Evolutionary conservation across 1,140 invertebrate genomes (phyloP).

Genomic region (Papilio helenus): DNA sequence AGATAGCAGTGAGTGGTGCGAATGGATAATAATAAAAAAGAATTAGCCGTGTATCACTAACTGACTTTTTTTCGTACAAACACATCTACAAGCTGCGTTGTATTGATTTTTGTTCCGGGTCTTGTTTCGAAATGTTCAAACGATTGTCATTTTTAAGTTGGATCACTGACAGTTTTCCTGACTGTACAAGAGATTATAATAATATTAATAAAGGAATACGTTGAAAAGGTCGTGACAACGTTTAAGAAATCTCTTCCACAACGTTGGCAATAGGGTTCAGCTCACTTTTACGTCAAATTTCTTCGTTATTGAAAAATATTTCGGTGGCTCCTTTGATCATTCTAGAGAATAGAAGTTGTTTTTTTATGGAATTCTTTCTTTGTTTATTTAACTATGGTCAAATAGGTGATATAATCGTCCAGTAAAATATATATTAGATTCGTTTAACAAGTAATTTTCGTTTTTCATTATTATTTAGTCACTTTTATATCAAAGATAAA

Average conservation of each 20-base stretch:
- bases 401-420: background rate
- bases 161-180: too few species aligned
- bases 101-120: too few species aligned
- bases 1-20: too few species aligned
- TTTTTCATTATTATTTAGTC: background rate
- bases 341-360: background rate
- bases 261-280: background rate
- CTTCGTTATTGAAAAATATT: slow-evolving; percentile 11
- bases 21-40: too few species aligned
- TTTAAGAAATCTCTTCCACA: slow-evolving; percentile 10
- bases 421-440: background rate
- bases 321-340: background rate
- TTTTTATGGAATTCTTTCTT: background rate
- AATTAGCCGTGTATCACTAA: too few species aligned
- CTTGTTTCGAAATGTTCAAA: too few species aligned
- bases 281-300: slow-evolving; percentile 13
- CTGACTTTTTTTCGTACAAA: too few species aligned
- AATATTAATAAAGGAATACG: too few species aligned
- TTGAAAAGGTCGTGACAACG: too few species aligned
- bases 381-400: background rate
- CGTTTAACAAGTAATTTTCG: background rate
- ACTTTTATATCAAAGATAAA: background rate
- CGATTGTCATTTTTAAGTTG: too few species aligned
- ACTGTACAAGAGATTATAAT: too few species aligned
- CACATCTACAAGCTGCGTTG: too few species aligned